phyloP scores from a whole-genome alignment of 2,797 vertebrate species.

The Centroberyx gerrardi region DNA sequence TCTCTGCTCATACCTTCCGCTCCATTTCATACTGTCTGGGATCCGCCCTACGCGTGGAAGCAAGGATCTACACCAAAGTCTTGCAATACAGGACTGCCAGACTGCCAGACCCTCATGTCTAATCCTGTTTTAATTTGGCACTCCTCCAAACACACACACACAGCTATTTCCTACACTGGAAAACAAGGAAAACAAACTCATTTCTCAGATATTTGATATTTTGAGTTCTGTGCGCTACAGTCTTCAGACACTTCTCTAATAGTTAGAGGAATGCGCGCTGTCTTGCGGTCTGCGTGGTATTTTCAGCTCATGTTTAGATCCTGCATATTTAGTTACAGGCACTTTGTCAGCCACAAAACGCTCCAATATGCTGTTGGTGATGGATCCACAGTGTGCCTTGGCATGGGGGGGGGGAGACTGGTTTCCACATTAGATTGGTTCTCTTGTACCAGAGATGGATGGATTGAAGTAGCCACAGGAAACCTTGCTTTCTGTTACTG shows the following conservation, averaged over 20 bases:
- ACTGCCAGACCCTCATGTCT: conserved; percentile 42
- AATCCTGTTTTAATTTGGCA: conserved; percentile 71
- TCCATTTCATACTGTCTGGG: conserved; percentile 85
- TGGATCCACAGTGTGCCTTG: not conserved
- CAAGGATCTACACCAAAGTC: conserved; percentile 23
- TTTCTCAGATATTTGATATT: conserved; percentile 6
- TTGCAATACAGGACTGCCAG: conserved; percentile 27
- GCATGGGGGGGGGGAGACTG: not conserved
- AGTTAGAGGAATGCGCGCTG: too few species aligned
- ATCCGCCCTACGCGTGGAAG: conserved; percentile 69
- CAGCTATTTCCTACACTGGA: conserved; percentile 10
- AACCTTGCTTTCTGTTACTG: too few species aligned
- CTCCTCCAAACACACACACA: conserved; percentile 16
- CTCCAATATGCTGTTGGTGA: not conserved
- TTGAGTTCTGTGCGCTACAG: not conserved
- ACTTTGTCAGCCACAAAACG: too few species aligned
- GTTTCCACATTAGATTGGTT: not conserved
- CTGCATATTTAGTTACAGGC: conserved; percentile 5
- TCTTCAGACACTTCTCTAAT: not conserved
- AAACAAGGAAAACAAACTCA: not conserved
- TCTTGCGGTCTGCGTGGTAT: not conserved
- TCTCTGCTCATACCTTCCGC: conserved; percentile 83
- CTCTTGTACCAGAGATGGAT: not conserved
- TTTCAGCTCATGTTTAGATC: conserved; percentile 1
- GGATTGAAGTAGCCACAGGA: not conserved